These are phyloP conservation scores for Morinoia aosen DNA, from an alignment of 2,888 invertebrate genomes.

Conservation along the genomic window DNA sequence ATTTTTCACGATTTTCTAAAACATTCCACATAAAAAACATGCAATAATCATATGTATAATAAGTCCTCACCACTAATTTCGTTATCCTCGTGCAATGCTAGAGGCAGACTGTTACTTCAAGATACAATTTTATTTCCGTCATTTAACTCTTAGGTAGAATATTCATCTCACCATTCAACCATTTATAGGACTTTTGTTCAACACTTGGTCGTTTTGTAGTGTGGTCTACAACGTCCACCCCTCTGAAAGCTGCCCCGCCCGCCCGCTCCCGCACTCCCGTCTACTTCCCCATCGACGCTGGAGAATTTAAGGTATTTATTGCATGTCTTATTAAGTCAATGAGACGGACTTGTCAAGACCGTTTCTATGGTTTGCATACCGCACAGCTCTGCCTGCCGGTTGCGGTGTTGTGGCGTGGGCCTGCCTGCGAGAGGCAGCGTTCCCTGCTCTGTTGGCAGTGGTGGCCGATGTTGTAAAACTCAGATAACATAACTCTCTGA, in stretches of 20 bases:
- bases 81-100: neutral
- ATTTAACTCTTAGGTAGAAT: no score
- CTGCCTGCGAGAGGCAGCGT: no score
- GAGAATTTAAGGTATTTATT: constrained; percentile 58
- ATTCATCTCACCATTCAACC: neutral
- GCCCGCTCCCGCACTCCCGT: constrained; percentile 51
- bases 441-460: no score
- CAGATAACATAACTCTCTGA: no score
- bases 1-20: no score
- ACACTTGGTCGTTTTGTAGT: neutral
- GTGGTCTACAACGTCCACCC: neutral
- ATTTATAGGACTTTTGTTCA: neutral
- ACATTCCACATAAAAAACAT: neutral
- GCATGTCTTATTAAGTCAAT: neutral
- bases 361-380: no score
- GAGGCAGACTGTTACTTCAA: neutral
- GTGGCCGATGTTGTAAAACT: no score
- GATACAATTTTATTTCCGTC: neutral
- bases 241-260: constrained; percentile 53
- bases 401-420: no score
- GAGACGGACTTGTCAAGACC: no score
- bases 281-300: constrained; percentile 60
- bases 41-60: neutral
- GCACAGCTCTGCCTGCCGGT: no score
- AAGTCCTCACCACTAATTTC: neutral